These are phyloP conservation scores for Limnephilus rhombicus DNA, from an alignment of 2,888 invertebrate genomes.

Conservation along the genomic window DNA sequence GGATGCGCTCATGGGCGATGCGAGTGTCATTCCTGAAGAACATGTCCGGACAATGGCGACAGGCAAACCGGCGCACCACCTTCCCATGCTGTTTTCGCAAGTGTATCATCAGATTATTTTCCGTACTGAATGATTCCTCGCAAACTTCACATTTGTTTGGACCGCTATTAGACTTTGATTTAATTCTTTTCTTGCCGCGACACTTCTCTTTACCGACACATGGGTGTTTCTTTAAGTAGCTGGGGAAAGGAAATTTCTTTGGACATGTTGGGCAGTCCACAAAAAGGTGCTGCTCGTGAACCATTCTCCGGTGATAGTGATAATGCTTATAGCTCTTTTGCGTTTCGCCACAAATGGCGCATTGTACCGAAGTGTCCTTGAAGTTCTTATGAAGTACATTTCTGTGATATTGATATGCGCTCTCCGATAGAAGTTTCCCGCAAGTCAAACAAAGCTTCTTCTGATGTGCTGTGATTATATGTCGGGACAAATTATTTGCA, in stretches of 20 bases:
- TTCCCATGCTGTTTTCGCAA: neutral
- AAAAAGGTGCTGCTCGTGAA: conserved; percentile 40
- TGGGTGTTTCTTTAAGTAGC: neutral
- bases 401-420: neutral
- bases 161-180: neutral
- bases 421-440: conserved; percentile 36
- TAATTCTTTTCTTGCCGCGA: neutral
- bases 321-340: neutral
- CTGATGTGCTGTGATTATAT: neutral
- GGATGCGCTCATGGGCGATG: conserved; percentile 35
- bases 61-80: conserved; percentile 2
- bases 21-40: conserved; percentile 35
- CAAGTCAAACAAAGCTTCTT: conserved; percentile 38
- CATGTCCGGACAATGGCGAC: conserved; percentile 15
- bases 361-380: neutral
- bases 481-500: neutral
- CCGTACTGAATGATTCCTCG: neutral
- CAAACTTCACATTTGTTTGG: conserved; percentile 6
- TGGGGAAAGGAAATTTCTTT: conserved; percentile 21
- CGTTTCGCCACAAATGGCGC: neutral
- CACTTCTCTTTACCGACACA: neutral
- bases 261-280: conserved; percentile 28
- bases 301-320: conserved; percentile 10
- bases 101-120: neutral
- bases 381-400: neutral